Evolutionary conservation across 2,888 invertebrate species (phyloP).

Genomic region (Frankliniella fusca): DNA sequence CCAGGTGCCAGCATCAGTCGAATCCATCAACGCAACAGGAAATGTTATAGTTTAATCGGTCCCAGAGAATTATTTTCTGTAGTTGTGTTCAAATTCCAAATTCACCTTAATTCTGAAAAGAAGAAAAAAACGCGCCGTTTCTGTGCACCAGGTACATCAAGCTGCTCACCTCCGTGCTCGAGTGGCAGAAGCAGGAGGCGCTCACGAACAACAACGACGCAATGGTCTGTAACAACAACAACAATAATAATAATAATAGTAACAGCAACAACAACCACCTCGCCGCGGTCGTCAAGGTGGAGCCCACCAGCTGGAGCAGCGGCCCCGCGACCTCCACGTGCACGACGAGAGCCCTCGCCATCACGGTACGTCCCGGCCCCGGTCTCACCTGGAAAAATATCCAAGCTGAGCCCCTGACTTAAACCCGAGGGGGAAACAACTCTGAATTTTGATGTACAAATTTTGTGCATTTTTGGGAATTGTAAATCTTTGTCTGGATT

Average conservation of each 20-base stretch:
- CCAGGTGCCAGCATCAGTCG: too few relatives aligned
- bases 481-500: too few relatives aligned
- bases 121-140: background rate
- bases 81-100: background rate
- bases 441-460: too few relatives aligned
- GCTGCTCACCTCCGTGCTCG: constrained; percentile 76
- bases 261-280: constrained; percentile 49
- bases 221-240: constrained; percentile 46
- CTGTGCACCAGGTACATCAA: constrained; percentile 69
- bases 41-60: background rate
- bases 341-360: background rate
- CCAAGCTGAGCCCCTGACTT: too few relatives aligned
- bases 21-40: background rate
- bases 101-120: background rate
- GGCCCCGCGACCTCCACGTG: background rate
- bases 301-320: constrained; percentile 2
- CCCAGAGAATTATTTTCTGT: background rate
- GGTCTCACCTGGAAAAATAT: too few relatives aligned
- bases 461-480: too few relatives aligned
- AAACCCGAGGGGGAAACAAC: too few relatives aligned
- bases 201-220: constrained; percentile 45
- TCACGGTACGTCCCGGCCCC: constrained; percentile 37
- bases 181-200: constrained; percentile 63
- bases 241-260: constrained; percentile 51
- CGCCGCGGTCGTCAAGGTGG: background rate